Evolutionary conservation across 2,797 vertebrate genomes (phyloP), one percentile per base, ranked within the genome.

Genomic region (Poecile montanus): DNA sequence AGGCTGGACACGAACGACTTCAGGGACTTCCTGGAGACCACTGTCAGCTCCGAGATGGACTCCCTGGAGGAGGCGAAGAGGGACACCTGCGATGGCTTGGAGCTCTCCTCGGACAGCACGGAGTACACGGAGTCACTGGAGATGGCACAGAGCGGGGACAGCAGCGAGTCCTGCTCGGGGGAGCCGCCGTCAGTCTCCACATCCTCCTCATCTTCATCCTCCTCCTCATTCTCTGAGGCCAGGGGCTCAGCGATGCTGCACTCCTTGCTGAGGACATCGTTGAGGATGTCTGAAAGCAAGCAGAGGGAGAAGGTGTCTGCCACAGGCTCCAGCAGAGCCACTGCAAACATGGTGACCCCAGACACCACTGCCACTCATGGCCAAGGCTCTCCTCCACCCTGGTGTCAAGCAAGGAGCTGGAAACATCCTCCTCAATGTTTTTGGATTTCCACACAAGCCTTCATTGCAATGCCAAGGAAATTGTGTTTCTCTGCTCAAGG

Each of bases 51-150:
- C 6, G 98, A 98, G 95, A 98, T 98, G 62, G 98, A 98, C 97
- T 98, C 98, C 95, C 98, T 98, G 90, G 98, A 98, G 77, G 97
- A 91, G 50, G 84, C 23, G 8, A 97, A 82, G 38, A 97, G 91
- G 15, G 98, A 98, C 44, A 95, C 93, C 80, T 97, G 98, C 0
- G 98, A 97, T 42, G 95, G 53, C 74, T n/a, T 89, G 2, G 91
- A 98, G 7, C 93, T 66, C 4, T 97, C 96, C n/a, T 96, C 97
- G 1, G 98, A 98, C 65, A 98, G 75, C 3, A 94, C 96, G 15
- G 98, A 98, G 96, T 98, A 98, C 97, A 98, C 98, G 5, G 98
- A 99, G 98, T 98, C 98, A 22, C 97, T 98, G 86, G 98, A 99
- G 78, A 98, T 54, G 34, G 97, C 90, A 1, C 98, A 98, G 67